Base-by-base conservation (phyloP, 2,113 vertebrate species). In the Esox niger region DNA sequence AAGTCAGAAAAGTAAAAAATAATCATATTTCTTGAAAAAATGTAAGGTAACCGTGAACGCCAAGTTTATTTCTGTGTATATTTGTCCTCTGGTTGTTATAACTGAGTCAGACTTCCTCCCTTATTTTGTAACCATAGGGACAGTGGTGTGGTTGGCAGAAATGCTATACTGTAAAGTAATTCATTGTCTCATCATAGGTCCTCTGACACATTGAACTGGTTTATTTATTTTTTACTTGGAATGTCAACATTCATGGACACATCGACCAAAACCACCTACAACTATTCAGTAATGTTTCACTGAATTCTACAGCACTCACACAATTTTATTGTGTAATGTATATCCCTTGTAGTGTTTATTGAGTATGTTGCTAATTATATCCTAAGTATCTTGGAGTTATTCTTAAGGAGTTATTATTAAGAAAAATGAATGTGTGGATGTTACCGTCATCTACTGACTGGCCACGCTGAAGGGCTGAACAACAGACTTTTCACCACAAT, bases 61-160 rank as follows among this genome's bases (percentile, higher is more conserved):
- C 62, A 33, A 20, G 5, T 60, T 2, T 55, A 29, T 56, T 73
- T 61, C 55, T 59, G 27, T 9, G 47, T 30, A 31, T 46, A 38
- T 9, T 38, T 3, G 2, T 30, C 43, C 32, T 10, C 6, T 60
- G 21, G 27, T 26, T 38, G 33, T 43, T 17, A 38, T 7, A 52
- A 52, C 38, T 33, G 58, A 33, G 31, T 17, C 32, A n/a, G 61
- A 32, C 70, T 73, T 76, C 69, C 31, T n/a, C 38, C 32, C 11
- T 54, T 82, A 69, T 82, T 82, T 76, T 73, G 79, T 79, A 74
- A 60, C 76, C 57, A 76, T 79, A 55, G 76, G 32, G 49, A 76
- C 38, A 59, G 27, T 35, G 47, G 10, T 58, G 56, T 7, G 56
- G 61, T 70, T 68, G 61, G 30, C 17, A 31, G 62, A 26, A 65